Evolutionary conservation across 2,113 vertebrate species (phyloP), one percentile per base, ranked within the genome.

Genomic region (Scopus umbretta): DNA sequence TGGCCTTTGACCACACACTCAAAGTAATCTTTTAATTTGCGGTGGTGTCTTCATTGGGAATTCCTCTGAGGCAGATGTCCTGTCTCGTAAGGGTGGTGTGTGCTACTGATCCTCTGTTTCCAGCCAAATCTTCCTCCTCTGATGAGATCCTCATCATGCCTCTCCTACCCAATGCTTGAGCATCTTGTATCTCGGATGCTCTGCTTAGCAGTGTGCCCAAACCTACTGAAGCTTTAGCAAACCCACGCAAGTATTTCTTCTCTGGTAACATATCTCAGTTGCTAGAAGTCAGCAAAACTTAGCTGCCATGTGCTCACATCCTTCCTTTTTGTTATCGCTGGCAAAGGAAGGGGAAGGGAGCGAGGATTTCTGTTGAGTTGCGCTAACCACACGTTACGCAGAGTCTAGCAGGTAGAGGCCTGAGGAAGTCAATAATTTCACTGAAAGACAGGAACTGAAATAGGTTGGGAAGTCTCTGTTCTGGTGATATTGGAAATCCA

Each of bases 61-160:
- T 43, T 59, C n/a, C 53, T 75, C 29, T 36, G 53, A 53, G 81
- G 66, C 36, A 40, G 11, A 8, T 17, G 20, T 43, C 52, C 45
- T 1, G 0, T 45, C 52, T 49, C 14, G 1, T 25, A 7, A 32
- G 61, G 22, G 16, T 42, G 25, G 16, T 29, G 22, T 22, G 45
- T 63, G 65, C 61, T 40, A 2, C 32, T 36, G 0, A 1, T 32
- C 18, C 26, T 40, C 29, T 0, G 0, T 75, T 81, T 45, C 78
- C 36, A 75, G 85, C 38, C 66, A n/a, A 1, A 19, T 38, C 16
- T 25, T 78, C 61, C 38, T 89, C 13, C 13, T 73, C 27, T 59
- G 10, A 7, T 52, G 53, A 65, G n/a, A 36, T 59, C 61, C 30
- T 59, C 19, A 3, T 42, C 0, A 1, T 15, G 7, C n/a, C 66